phyloP scores from a whole-genome alignment of 2,113 vertebrate genomes.

The Proteles cristata region DNA sequence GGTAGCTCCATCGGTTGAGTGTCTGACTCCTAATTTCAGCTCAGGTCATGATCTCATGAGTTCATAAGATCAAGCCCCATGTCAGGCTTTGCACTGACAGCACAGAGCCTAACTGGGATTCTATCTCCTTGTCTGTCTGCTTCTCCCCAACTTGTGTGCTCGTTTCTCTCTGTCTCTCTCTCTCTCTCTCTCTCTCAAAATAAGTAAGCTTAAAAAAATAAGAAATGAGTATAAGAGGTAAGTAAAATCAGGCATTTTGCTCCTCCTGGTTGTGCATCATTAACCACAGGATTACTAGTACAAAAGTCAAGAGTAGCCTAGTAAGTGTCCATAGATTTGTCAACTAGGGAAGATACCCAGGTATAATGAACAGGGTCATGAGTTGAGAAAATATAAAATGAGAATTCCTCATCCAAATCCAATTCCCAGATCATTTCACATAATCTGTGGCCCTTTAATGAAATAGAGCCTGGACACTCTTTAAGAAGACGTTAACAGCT shows the following conservation, averaged over 20 bases:
- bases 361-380: neutral
- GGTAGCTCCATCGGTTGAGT: too few relatives aligned
- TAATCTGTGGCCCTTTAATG: neutral
- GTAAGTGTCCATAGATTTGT: neutral
- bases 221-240: neutral
- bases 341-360: neutral
- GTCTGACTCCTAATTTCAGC: too few relatives aligned
- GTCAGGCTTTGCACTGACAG: too few relatives aligned
- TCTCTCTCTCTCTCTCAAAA: too few relatives aligned
- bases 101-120: too few relatives aligned
- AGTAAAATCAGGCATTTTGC: neutral
- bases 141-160: too few relatives aligned
- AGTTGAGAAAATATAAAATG: neutral
- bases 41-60: too few relatives aligned
- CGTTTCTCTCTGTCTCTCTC: too few relatives aligned
- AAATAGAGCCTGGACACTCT: neutral
- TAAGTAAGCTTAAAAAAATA: too few relatives aligned
- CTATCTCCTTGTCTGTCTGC: too few relatives aligned
- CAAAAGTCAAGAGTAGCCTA: neutral
- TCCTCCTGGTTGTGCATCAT: neutral
- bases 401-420: constrained; percentile 9
- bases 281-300: neutral
- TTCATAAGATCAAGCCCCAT: too few relatives aligned
- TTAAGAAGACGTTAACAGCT: neutral
- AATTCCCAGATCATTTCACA: neutral